Conservation (phyloP, 2,113 vertebrate species). For the Oreocharis arfaki region DNA sequence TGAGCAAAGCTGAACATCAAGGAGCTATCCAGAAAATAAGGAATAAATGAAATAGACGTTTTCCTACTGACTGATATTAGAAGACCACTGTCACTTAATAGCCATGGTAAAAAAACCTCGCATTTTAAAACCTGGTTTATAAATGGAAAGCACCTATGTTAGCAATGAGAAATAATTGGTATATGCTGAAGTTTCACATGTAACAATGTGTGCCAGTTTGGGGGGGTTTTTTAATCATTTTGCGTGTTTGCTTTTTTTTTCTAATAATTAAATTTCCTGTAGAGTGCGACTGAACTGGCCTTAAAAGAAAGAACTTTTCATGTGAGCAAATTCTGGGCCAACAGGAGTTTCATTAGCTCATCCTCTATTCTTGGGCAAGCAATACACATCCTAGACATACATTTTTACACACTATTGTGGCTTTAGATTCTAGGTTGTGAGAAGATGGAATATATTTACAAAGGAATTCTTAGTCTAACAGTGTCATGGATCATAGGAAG, state of each 20-base stretch:
- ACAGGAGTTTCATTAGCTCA: background rate
- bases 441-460: background rate
- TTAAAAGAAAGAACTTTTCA: background rate
- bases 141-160: background rate
- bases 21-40: background rate
- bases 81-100: background rate
- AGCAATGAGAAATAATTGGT: background rate
- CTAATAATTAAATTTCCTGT: background rate
- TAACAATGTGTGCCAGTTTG: background rate
- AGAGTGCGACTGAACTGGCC: background rate
- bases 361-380: background rate
- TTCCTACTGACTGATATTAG: background rate
- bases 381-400: background rate
- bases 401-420: background rate
- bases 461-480: background rate
- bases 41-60: fast-evolving
- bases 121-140: background rate
- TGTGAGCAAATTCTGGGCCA: background rate
- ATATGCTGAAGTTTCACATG: background rate
- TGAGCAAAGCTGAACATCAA: background rate
- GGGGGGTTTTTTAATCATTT: background rate
- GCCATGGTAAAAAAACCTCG: background rate
- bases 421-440: background rate
- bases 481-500: background rate
- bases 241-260: background rate